Evolutionary conservation across 2,888 invertebrate genomes (phyloP).

Genomic region (Caenorhabditis sp.): DNA sequence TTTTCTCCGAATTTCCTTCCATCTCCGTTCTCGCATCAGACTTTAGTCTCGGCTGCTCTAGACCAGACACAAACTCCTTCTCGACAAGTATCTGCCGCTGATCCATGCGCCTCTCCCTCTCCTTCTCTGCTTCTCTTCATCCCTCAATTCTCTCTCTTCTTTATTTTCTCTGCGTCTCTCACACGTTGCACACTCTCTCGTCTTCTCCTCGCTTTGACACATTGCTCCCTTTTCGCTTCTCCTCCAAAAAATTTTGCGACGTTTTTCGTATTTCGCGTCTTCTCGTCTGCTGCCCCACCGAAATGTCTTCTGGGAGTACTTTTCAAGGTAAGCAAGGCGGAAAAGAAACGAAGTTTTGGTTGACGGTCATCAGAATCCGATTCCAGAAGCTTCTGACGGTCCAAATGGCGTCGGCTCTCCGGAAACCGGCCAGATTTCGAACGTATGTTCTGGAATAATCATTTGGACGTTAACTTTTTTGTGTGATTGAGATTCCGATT

Average conservation of each 20-base stretch:
- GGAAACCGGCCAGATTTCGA: constrained; percentile 1
- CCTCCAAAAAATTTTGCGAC: constrained; percentile 25
- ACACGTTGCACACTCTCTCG: constrained; percentile 3
- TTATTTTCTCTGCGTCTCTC: constrained; percentile 23
- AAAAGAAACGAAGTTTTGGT: neutral
- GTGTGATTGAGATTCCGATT: too few species aligned
- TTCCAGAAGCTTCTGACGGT: constrained; percentile 21
- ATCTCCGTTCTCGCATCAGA: constrained; percentile 1
- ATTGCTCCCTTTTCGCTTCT: constrained; percentile 24
- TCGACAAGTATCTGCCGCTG: constrained; percentile 37
- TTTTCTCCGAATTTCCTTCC: too few species aligned
- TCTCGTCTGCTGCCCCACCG: constrained; percentile 8
- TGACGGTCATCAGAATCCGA: constrained; percentile 11
- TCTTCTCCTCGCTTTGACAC: constrained; percentile 20
- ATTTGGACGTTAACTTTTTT: neutral
- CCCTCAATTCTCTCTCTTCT: constrained; percentile 9
- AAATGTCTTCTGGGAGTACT: constrained; percentile 23
- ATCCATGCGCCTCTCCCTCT: constrained; percentile 16
- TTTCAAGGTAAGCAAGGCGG: constrained; percentile 22
- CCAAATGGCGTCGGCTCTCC: constrained; percentile 24
- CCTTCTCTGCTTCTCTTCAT: constrained; percentile 4
- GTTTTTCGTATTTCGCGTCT: constrained; percentile 2
- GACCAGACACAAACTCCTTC: constrained; percentile 15
- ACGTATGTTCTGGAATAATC: neutral
- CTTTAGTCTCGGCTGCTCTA: neutral